Evolutionary conservation across 2,113 vertebrate genomes (phyloP).

Genomic region (Poeciliopsis prolifica): DNA sequence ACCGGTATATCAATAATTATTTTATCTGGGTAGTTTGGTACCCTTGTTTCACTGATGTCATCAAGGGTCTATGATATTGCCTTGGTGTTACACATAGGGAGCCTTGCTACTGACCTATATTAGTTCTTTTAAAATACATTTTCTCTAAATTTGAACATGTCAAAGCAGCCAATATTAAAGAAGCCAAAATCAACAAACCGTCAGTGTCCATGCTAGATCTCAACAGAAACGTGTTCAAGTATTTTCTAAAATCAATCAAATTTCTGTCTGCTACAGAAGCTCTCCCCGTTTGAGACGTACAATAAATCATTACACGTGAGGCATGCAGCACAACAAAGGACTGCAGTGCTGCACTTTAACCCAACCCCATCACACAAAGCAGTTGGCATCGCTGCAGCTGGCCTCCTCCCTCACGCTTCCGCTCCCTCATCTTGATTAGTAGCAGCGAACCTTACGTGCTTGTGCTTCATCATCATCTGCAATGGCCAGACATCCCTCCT

Average conservation of each 20-base stretch:
- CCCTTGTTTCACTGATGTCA: conserved; percentile 13
- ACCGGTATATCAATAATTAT: no score
- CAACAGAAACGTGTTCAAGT: conserved; percentile 35
- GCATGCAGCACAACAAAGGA: conserved; percentile 46
- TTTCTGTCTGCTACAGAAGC: conserved; percentile 42
- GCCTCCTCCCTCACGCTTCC: conserved; percentile 30
- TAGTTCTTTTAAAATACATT: conserved; percentile 27
- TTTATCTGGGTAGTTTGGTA: not conserved
- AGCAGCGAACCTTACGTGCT: conserved; percentile 21
- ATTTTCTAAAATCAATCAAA: conserved; percentile 51
- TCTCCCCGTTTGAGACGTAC: conserved; percentile 35
- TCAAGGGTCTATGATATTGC: not conserved
- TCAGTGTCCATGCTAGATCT: conserved; percentile 37
- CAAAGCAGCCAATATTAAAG: conserved; percentile 34
- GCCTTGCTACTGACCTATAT: conserved; percentile 38
- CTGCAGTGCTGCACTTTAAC: conserved; percentile 65
- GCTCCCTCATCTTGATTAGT: conserved; percentile 33
- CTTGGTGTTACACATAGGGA: conserved; percentile 15
- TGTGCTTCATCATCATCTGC: conserved; percentile 53
- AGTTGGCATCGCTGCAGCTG: conserved; percentile 17
- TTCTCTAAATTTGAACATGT: conserved; percentile 17
- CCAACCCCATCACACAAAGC: conserved; percentile 34
- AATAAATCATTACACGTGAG: conserved; percentile 47
- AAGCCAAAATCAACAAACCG: conserved; percentile 30
- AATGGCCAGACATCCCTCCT: conserved; percentile 32